These are phyloP conservation scores for Pontoporia blainvillei DNA, from an alignment of 2,113 vertebrate species.

Conservation along the genomic window DNA sequence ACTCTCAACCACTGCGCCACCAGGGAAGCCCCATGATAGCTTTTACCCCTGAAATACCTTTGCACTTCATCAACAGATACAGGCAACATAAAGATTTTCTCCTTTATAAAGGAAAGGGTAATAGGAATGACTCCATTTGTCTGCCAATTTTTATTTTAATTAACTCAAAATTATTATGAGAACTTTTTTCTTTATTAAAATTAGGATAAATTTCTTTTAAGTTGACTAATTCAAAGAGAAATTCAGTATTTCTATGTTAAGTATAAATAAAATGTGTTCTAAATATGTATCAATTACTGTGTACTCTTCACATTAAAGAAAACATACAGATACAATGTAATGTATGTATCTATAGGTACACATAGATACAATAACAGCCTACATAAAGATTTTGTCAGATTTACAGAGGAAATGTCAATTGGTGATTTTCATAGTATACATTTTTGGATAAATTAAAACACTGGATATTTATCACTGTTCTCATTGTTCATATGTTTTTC, in stretches of 20 bases:
- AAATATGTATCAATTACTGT: neutral
- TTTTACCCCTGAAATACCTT: neutral
- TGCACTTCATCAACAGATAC: neutral
- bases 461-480: neutral
- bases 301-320: neutral
- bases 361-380: neutral
- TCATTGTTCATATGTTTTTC: neutral
- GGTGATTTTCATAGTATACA: neutral
- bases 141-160: neutral
- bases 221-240: neutral
- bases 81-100: neutral
- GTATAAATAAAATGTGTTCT: neutral
- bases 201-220: neutral
- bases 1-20: too few relatives aligned
- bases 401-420: neutral
- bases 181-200: neutral
- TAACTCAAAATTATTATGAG: neutral
- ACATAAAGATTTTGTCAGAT: neutral
- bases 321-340: neutral
- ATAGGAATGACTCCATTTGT: neutral
- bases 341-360: neutral
- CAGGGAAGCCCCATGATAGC: too few relatives aligned
- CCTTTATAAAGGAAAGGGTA: neutral
- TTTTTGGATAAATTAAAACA: neutral
- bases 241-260: neutral